Conservation (phyloP, 1,140 invertebrate species). For the Cardiocondyla obscurior region DNA sequence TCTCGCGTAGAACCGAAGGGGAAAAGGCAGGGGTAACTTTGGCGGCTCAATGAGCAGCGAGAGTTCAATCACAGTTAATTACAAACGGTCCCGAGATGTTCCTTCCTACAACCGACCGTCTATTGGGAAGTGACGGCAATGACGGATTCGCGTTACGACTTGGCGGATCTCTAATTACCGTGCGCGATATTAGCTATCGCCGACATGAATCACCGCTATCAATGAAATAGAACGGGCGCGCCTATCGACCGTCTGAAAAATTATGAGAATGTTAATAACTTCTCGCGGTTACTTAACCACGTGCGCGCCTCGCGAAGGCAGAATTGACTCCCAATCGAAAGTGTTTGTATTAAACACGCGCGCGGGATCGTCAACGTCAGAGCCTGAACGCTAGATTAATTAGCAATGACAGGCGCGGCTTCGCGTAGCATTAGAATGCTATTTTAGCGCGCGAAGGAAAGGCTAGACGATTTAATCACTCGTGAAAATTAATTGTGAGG, state of each 20-base stretch:
- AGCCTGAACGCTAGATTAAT: slow-evolving; percentile 28
- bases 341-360: slow-evolving; percentile 32
- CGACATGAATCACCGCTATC: slow-evolving; percentile 56
- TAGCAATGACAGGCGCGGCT: slow-evolving; percentile 5
- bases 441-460: neutral
- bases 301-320: neutral
- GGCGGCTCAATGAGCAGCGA: slow-evolving; percentile 51
- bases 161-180: slow-evolving; percentile 56
- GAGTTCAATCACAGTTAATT: slow-evolving; percentile 62
- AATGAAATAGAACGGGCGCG: slow-evolving; percentile 44
- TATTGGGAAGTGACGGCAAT: slow-evolving; percentile 53
- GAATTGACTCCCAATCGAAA: slow-evolving; percentile 44
- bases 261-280: slow-evolving; percentile 44
- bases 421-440: slow-evolving; percentile 6
- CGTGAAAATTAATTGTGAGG: no score
- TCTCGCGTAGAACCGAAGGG: slow-evolving; percentile 22
- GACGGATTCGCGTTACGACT: slow-evolving; percentile 62
- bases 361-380: slow-evolving; percentile 26
- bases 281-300: slow-evolving; percentile 37
- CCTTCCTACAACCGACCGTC: slow-evolving; percentile 35
- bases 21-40: slow-evolving; percentile 25
- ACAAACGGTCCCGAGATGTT: slow-evolving; percentile 30
- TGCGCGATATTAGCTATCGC: slow-evolving; percentile 49
- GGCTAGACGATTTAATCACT: neutral
- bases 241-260: neutral